Percentiles rank a stretch among this genome's conserved stretches.
Conservation (phyloP, 2,113 vertebrate genomes). For the Arizona elegans region DNA sequence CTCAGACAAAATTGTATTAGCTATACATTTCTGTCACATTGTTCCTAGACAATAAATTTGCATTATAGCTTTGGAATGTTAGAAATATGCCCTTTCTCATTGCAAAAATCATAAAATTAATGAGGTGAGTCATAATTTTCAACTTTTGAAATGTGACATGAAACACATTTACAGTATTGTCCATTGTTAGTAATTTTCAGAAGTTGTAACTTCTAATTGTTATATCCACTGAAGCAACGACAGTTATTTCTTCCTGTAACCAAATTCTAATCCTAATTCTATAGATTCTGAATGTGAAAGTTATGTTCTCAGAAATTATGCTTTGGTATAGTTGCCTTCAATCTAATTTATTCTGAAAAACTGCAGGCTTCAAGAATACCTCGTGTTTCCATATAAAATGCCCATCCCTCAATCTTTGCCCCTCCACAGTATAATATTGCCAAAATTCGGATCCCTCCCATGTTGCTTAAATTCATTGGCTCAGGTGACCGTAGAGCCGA, state of each 20-base stretch:
- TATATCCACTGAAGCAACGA: slow-evolving; percentile 22
- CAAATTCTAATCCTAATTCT: slow-evolving; percentile 30
- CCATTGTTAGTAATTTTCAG: neutral
- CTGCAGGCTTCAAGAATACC: slow-evolving; percentile 15
- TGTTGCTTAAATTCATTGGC: neutral
- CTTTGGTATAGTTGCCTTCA: slow-evolving; percentile 33
- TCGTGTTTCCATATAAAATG: neutral
- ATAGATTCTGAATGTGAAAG: slow-evolving; percentile 34
- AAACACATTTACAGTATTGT: neutral
- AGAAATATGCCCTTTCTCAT: neutral
- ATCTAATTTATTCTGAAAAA: slow-evolving; percentile 44
- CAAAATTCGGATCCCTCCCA: neutral
- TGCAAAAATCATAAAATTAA: neutral
- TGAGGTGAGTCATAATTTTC: neutral
- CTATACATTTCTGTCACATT: neutral
- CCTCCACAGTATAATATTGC: neutral
- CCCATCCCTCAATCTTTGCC: neutral
- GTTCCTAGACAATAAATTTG: neutral
- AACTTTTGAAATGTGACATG: neutral
- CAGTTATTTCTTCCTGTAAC: neutral
- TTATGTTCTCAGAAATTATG: slow-evolving; percentile 11
- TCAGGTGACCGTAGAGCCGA: neutral
- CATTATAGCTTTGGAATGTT: neutral
- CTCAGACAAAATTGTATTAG: neutral
- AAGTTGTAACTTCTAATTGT: neutral